Conservation (phyloP, 2,113 vertebrate genomes). For the Caretta caretta region DNA sequence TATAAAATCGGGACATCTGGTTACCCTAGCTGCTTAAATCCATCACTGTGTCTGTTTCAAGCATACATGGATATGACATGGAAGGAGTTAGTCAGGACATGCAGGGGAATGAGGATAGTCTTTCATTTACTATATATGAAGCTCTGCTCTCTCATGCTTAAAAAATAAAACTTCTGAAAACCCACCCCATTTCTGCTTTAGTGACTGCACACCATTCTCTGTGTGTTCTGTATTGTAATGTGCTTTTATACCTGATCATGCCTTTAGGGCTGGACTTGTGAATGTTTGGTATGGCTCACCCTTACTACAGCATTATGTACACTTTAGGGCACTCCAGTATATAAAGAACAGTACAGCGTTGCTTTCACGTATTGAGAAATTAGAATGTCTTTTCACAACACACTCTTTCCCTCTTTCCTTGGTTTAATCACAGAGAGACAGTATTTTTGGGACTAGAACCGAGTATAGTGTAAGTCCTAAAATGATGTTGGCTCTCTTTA, state of each 20-base stretch:
- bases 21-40: not conserved
- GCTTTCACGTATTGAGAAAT: not conserved
- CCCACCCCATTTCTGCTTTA: not conserved
- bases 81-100: not conserved
- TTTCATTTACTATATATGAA: not conserved
- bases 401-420: not conserved
- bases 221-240: not conserved
- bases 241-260: not conserved
- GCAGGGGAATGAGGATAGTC: not conserved
- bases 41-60: not conserved
- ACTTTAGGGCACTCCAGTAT: not conserved
- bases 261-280: not conserved
- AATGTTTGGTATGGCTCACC: not conserved
- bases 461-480: not conserved
- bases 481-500: not conserved
- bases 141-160: not conserved
- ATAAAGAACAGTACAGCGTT: not conserved
- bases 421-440: not conserved
- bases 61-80: not conserved
- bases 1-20: no score
- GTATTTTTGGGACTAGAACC: fast-evolving
- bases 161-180: not conserved
- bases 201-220: not conserved
- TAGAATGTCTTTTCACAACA: not conserved
- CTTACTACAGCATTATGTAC: not conserved